Base-by-base conservation (phyloP, 35 echinoderm and acorn worm species). In the Acanthaster planci region DNA sequence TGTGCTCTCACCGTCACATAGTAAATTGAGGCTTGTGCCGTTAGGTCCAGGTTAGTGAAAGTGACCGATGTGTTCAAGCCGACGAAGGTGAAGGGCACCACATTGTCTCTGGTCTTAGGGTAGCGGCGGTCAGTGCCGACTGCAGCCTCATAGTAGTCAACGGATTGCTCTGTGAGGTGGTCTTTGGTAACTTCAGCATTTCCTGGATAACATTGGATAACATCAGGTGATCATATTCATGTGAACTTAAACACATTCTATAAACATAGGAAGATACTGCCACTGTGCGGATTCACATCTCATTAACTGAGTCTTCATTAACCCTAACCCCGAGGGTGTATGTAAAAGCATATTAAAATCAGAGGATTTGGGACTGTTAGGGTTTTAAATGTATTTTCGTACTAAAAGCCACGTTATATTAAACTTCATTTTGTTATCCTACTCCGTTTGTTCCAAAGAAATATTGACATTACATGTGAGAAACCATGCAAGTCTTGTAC, bases 81-180 rank as follows among this genome's bases (percentile, higher is more conserved):
- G 8, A 88, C 86, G 38, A 68, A 80, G 27, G 51, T 79, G 54
- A 88, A 88, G 22, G 86, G 86, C 23, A 80, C 51, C 17, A 80
- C 40, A 44, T 88, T 58, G 56, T 88, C 77, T 22, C 86, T 51
- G 23, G 86, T 88, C 37, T 88, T 80, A 23, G 86, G 55, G 37
- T 67, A 81, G 23, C 77, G 54, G 15, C 86, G 40, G 38, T 88
- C 86, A 53, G 77, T 88, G 14, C 86, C 86, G 39, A 79, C 77
- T 59, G 86, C 86, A 55, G 80, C 77, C 35, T 67, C 77, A 27
- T 88, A 88, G 38, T 88, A 80, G 37, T 88, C 86, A 44, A 88
- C 44, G 18, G 77, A 12, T 31, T 88, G 86, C 19, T 81, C 39
- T 52, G 39, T 51, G 18, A 52, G 7, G 22, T 52, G 39, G 9